phyloP scores from a whole-genome alignment of 2,113 vertebrate species.

The Macroglossus sobrinus region DNA sequence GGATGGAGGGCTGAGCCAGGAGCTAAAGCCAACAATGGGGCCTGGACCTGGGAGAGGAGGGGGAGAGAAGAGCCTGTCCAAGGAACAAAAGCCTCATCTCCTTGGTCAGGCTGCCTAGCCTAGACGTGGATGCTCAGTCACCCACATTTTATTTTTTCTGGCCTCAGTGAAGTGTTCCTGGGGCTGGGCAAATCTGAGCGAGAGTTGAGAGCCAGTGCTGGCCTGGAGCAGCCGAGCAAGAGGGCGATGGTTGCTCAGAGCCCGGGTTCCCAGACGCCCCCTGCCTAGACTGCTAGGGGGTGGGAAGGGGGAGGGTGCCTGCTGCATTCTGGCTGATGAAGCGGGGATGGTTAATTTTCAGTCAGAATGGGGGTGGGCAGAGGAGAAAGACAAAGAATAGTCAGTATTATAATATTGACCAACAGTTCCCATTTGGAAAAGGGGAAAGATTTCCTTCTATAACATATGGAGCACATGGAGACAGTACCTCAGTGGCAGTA shows the following conservation, averaged over 20 bases:
- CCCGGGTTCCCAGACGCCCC: accelerated
- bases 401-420: background rate
- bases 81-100: slow-evolving; percentile 24
- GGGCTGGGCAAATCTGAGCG: background rate
- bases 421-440: background rate
- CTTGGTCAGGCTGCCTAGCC: background rate
- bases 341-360: background rate
- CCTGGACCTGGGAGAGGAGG: background rate
- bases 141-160: background rate
- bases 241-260: background rate
- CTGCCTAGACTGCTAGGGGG: background rate
- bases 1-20: background rate
- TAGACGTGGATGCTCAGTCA: background rate
- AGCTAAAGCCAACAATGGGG: background rate
- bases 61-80: background rate
- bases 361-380: background rate
- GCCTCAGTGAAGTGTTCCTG: background rate
- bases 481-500: background rate
- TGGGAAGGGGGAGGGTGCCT: background rate
- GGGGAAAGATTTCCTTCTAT: background rate
- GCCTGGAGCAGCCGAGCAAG: background rate
- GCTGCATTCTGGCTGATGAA: background rate
- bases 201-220: background rate
- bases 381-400: background rate
- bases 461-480: background rate